Conservation (phyloP, 2,797 vertebrate species). For the Anabacerthia variegaticeps region DNA sequence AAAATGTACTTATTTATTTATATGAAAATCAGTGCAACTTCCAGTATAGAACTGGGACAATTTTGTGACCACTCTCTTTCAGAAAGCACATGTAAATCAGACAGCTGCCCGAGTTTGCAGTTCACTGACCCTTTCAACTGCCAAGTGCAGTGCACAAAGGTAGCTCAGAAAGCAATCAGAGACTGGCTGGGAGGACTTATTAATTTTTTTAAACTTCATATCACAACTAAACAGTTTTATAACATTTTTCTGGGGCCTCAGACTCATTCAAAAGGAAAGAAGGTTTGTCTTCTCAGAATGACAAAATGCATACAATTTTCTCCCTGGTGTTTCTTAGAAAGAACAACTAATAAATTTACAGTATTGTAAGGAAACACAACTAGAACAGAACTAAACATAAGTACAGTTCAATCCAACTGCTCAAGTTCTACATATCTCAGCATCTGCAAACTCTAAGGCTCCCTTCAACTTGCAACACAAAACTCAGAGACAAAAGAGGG, state of each 20-base stretch:
- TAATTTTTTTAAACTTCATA: conserved; percentile 16
- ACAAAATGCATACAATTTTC: not conserved
- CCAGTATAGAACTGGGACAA: not conserved
- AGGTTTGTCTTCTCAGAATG: not conserved
- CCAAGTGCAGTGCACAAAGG: conserved; percentile 27
- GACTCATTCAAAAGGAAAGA: not conserved
- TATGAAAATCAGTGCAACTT: conserved; percentile 23
- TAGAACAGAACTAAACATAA: not conserved
- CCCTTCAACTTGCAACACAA: not conserved
- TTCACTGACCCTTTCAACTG: conserved; percentile 27
- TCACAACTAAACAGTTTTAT: not conserved
- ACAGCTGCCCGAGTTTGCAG: conserved; percentile 10
- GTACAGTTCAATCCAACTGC: not conserved
- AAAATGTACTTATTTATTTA: conserved; percentile 38
- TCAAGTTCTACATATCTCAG: not conserved
- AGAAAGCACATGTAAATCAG: conserved; percentile 26
- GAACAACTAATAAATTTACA: not conserved
- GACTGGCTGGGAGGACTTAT: not conserved
- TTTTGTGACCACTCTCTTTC: not conserved
- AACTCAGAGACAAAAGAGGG: not conserved
- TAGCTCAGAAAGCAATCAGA: conserved; percentile 51
- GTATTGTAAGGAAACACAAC: not conserved
- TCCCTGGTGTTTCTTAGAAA: not conserved
- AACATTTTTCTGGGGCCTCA: not conserved
- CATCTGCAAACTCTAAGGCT: not conserved